Percentiles rank a stretch among this genome's conserved stretches.
Evolutionary conservation across 2,113 vertebrate species (phyloP).

Genomic region (Pipra filicauda): DNA sequence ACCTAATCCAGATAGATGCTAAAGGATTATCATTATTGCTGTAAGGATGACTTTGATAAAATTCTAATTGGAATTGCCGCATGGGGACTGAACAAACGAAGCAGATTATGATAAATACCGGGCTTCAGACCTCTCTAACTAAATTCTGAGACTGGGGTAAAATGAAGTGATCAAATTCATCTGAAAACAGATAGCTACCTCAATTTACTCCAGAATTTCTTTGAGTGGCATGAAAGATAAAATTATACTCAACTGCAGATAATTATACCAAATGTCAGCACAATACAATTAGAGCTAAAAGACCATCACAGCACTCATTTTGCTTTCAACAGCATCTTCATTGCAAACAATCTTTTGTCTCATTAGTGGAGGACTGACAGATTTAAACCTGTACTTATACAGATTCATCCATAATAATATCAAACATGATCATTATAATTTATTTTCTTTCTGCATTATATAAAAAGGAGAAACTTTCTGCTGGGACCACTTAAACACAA

Average conservation of each 20-base stretch:
- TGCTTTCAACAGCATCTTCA: slow-evolving; percentile 14
- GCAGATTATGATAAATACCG: slow-evolving; percentile 59
- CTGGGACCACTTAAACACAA: neutral
- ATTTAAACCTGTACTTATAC: slow-evolving; percentile 14
- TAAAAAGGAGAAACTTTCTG: neutral
- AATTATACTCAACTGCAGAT: slow-evolving; percentile 37
- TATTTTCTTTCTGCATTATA: neutral
- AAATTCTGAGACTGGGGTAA: slow-evolving; percentile 17
- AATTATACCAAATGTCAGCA: slow-evolving; percentile 42
- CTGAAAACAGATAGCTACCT: slow-evolving; percentile 10
- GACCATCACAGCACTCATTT: neutral
- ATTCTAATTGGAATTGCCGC: slow-evolving; percentile 59
- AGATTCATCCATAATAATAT: neutral
- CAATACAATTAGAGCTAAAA: slow-evolving; percentile 56
- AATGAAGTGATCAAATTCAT: slow-evolving; percentile 43
- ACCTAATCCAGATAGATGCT: slow-evolving; percentile 66
- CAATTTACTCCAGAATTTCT: slow-evolving; percentile 48
- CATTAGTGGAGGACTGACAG: slow-evolving; percentile 27
- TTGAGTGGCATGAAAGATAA: slow-evolving; percentile 47
- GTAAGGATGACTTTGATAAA: slow-evolving; percentile 66
- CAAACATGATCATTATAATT: neutral
- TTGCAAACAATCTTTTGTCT: slow-evolving; percentile 13
- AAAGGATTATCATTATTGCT: slow-evolving; percentile 69
- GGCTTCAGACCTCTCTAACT: slow-evolving; percentile 3
- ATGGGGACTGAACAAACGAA: slow-evolving; percentile 53